Conservation (phyloP, 2,797 vertebrate genomes). For the Monodelphis domestica region DNA sequence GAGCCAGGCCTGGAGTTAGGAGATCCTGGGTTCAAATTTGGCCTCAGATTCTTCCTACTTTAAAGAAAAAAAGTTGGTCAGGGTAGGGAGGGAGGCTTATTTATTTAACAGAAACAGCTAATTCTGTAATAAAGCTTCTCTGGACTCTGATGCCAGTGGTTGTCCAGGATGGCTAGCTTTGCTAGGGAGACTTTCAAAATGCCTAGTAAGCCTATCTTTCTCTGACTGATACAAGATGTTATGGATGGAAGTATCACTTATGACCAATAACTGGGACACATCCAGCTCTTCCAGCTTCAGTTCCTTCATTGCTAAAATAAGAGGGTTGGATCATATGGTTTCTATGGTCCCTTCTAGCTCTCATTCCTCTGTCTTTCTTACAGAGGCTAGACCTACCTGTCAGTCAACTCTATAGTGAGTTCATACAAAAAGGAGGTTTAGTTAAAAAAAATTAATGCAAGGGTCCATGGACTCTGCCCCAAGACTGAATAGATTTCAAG, state of each 20-base stretch:
- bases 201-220: neutral
- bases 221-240: neutral
- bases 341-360: neutral
- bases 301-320: neutral
- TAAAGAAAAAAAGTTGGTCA: neutral
- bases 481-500: neutral
- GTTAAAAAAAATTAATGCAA: neutral
- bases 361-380: neutral
- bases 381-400: neutral
- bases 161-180: neutral
- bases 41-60: no score
- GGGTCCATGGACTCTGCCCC: accelerated
- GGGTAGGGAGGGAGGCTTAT: neutral
- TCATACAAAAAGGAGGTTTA: neutral
- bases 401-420: neutral
- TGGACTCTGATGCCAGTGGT: neutral
- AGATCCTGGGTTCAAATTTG: no score
- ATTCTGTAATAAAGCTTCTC: no score
- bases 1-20: no score
- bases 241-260: neutral
- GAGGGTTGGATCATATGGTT: neutral
- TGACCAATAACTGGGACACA: neutral
- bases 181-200: neutral
- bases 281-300: neutral
- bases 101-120: neutral